A percentile compares a stretch with the other conserved stretches of the same genome.
These are phyloP conservation scores for Drosophila demipolita DNA, from an alignment of 2,888 invertebrate genomes.

Conservation along the genomic window DNA sequence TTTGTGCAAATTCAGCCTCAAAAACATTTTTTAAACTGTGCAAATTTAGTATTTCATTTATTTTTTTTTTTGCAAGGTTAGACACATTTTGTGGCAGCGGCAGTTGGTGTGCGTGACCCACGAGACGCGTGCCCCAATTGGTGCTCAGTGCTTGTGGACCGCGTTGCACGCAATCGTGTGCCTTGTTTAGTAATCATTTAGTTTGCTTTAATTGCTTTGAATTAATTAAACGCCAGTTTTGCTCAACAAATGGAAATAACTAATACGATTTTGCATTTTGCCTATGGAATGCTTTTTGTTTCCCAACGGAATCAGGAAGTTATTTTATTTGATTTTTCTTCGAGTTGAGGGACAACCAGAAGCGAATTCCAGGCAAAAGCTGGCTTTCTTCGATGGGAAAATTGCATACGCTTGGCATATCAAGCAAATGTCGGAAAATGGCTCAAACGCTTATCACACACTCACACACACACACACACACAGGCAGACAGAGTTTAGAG, in stretches of 20 bases:
- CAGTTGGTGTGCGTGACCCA: conserved; percentile 35
- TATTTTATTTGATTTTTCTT: not conserved
- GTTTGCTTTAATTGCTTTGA: conserved; percentile 46
- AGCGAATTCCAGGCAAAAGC: conserved; percentile 20
- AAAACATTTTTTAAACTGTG: conserved; percentile 48
- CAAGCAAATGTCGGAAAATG: conserved; percentile 51
- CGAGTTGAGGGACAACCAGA: conserved; percentile 45
- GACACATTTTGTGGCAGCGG: conserved; percentile 9
- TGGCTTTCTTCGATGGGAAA: conserved; percentile 6
- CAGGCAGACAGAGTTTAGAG: not conserved
- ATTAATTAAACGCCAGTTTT: conserved; percentile 34
- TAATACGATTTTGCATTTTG: conserved; percentile 7
- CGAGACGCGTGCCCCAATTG: conserved; percentile 47
- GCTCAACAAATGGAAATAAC: conserved; percentile 6
- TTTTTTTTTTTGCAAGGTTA: conserved; percentile 55
- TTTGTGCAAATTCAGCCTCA: conserved; percentile 29
- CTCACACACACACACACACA: conserved; percentile 14
- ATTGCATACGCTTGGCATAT: conserved; percentile 26
- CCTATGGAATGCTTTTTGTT: conserved; percentile 34
- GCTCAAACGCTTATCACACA: conserved; percentile 63
- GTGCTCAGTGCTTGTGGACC: conserved; percentile 11
- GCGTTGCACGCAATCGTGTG: conserved; percentile 35
- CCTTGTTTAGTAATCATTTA: conserved; percentile 34
- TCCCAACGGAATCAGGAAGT: conserved; percentile 47
- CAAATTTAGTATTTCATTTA: conserved; percentile 26